Evolutionary conservation across 2,888 invertebrate genomes (phyloP), one percentile per base, ranked within the genome.

Genomic region (Agrotis ipsilon): DNA sequence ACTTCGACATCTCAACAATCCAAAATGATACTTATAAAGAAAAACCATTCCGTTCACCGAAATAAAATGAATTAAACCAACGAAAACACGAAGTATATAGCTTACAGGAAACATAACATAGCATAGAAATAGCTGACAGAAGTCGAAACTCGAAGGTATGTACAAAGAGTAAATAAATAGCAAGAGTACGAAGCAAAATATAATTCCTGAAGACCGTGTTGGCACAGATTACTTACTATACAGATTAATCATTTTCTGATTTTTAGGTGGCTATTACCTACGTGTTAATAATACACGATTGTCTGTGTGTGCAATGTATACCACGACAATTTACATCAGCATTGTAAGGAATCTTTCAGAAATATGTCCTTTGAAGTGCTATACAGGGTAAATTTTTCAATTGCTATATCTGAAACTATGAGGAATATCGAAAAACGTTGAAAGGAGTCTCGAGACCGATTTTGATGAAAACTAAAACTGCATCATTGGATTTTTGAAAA

Each of bases 151-250:
- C 49, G 68, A 68, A 72, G 24, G 77, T 85, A 87, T 82, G 80
- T 86, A 83, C 85, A 87, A 79, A 85, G 82, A 86, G 71, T 81
- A 86, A 87, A 87, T 83, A 88, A 90, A 87, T 88, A 92, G 93
- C 94, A 86, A 92, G 88, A 89, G 82, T 85, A 91, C 88, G 91
- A 93, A 94, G 93, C 92, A 91, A 90, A 88, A 86, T 84, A 82
- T 70, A 71, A 68, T 63, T 43, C 55, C 55, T n/a, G 24, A 60
- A 64, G 60, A 75, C 21, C 61, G 75, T 62, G 58, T 81, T 72
- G 73, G 19, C 72, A 72, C 84, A 86, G 78, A 84, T 65, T 71
- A 68, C 55, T 49, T 62, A 80, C 54, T 77, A 73, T 62, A 71
- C 72, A 77, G 57, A 75, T 48, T 32, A 39, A 39, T 39, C 39